Conservation (phyloP, 2,888 invertebrate species). For the Catocala nupta region DNA sequence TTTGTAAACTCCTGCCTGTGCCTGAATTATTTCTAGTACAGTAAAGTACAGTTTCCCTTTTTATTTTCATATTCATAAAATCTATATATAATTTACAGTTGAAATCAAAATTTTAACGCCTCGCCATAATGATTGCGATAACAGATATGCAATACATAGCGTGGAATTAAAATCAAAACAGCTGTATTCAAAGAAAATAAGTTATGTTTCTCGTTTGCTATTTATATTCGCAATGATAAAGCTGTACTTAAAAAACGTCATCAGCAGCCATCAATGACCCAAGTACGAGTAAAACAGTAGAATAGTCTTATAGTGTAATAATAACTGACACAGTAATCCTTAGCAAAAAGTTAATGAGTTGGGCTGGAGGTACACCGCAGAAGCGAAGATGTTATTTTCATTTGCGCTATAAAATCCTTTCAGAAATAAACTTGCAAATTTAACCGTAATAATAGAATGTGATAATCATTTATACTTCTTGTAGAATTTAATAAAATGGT, state of each 20-base stretch:
- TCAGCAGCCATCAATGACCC: constrained; percentile 41
- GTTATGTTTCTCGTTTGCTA: neutral
- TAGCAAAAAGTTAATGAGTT: constrained; percentile 52
- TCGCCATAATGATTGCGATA: no score
- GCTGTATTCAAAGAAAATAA: neutral
- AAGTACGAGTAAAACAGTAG: constrained; percentile 39
- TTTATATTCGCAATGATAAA: constrained; percentile 9
- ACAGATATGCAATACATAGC: no score
- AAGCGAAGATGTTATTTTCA: neutral
- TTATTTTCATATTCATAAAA: neutral
- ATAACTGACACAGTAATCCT: constrained; percentile 45
- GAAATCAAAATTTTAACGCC: no score
- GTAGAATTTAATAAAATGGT: no score
- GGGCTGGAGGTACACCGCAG: constrained; percentile 17
- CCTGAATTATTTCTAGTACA: no score
- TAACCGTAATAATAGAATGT: no score
- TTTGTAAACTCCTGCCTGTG: no score
- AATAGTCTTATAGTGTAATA: constrained; percentile 38
- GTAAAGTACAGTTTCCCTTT: no score
- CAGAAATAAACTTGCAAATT: neutral
- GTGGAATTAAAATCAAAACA: constrained; percentile 1
- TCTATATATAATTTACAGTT: neutral
- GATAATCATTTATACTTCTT: no score
- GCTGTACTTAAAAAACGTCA: constrained; percentile 34
- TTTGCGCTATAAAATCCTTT: constrained; percentile 1